A percentile compares a stretch with the other conserved stretches of the same genome.
Conservation (phyloP, 2,888 invertebrate genomes). For the Acrocera orbiculus region DNA sequence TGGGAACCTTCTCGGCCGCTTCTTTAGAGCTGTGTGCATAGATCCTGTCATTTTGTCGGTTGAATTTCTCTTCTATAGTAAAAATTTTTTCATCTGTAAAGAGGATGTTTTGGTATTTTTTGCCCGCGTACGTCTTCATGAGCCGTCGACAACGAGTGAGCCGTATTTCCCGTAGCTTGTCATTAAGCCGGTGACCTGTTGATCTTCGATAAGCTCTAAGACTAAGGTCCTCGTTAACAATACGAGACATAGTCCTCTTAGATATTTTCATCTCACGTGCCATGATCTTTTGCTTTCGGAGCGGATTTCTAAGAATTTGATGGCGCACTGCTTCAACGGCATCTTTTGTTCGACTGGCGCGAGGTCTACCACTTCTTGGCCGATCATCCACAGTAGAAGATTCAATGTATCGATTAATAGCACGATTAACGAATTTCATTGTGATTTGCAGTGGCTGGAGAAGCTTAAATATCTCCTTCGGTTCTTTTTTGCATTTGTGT, state of each 20-base stretch:
- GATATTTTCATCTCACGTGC: no score
- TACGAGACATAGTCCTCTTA: background rate
- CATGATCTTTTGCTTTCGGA: background rate
- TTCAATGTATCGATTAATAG: background rate
- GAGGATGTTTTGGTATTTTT: slow-evolving; percentile 9
- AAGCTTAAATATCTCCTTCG: background rate
- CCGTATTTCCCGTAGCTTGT: no score
- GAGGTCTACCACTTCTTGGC: background rate
- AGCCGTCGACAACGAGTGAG: no score
- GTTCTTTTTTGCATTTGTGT: slow-evolving; percentile 1
- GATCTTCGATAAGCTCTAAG: background rate
- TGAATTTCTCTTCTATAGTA: no score
- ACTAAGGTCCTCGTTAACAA: background rate
- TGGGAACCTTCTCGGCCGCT: background rate
- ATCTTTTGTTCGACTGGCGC: background rate
- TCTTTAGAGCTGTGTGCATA: slow-evolving; percentile 8
- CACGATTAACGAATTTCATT: background rate
- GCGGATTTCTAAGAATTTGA: background rate
- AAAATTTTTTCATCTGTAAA: slow-evolving; percentile 13
- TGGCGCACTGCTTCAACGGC: background rate
- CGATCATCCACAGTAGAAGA: background rate
- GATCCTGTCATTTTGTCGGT: slow-evolving; percentile 12
- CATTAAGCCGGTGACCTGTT: no score
- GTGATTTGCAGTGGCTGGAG: background rate
- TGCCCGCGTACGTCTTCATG: background rate